phyloP scores from a whole-genome alignment of 2,113 vertebrate genomes.

The Thermophis baileyi region DNA sequence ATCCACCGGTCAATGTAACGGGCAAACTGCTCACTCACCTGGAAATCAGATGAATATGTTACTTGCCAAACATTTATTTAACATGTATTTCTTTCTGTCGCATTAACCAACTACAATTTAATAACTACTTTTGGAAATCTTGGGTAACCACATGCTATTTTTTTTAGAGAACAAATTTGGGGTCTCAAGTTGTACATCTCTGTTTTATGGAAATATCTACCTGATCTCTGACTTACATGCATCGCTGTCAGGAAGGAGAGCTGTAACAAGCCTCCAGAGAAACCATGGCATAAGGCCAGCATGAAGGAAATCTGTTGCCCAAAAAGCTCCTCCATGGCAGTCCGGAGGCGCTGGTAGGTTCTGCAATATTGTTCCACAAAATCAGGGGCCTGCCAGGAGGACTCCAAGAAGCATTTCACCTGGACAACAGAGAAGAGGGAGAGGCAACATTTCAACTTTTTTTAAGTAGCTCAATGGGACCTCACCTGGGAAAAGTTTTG shows the following conservation, averaged over 20 bases:
- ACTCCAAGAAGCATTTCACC: conserved; percentile 85
- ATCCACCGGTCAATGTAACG: conserved; percentile 88
- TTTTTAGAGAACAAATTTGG: neutral
- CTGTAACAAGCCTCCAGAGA: conserved; percentile 84
- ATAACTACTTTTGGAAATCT: neutral
- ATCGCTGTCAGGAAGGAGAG: conserved; percentile 83
- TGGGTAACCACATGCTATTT: neutral
- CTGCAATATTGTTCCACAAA: conserved; percentile 81
- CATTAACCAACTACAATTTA: neutral
- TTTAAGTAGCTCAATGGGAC: neutral
- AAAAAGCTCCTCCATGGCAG: conserved; percentile 88
- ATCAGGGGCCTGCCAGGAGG: conserved; percentile 70
- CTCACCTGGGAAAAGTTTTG: too few relatives aligned
- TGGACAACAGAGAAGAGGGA: conserved; percentile 39
- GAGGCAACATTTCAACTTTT: neutral
- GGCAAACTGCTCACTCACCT: conserved; percentile 92
- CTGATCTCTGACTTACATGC: conserved; percentile 77
- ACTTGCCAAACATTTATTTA: neutral
- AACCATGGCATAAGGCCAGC: conserved; percentile 84
- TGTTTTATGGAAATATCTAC: neutral
- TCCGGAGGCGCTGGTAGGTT: conserved; percentile 78
- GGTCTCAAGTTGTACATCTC: neutral
- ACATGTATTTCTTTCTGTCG: neutral
- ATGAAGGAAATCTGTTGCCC: conserved; percentile 84
- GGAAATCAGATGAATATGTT: neutral